These are phyloP conservation scores for Lycorma delicatula DNA, from an alignment of 1,140 invertebrate genomes.

Conservation along the genomic window DNA sequence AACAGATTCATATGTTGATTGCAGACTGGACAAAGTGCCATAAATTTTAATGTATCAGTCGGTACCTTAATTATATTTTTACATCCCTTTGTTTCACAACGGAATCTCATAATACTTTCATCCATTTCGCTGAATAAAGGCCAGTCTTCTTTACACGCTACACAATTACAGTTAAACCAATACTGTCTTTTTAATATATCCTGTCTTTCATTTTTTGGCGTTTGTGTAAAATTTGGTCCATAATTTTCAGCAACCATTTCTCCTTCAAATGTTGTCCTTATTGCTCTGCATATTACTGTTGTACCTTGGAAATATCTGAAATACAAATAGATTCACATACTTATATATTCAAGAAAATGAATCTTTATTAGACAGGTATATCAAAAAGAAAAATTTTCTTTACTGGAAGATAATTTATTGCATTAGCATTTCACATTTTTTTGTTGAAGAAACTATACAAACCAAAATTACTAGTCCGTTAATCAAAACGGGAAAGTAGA, in stretches of 20 bases:
- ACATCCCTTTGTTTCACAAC: constrained; percentile 49
- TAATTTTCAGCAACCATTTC: constrained; percentile 84
- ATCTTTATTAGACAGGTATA: not conserved
- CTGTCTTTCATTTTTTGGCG: constrained; percentile 52
- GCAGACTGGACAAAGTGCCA: constrained; percentile 59
- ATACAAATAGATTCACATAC: too few species aligned
- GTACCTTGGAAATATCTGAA: constrained; percentile 71
- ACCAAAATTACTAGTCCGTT: too few species aligned
- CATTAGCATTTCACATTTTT: too few species aligned
- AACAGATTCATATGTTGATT: constrained; percentile 61
- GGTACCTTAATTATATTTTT: constrained; percentile 51
- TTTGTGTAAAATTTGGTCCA: constrained; percentile 76
- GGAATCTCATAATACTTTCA: constrained; percentile 38
- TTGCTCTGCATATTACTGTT: constrained; percentile 66
- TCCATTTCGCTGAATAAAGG: constrained; percentile 66
- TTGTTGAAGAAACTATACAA: too few species aligned
- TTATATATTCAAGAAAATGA: not conserved
- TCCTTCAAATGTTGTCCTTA: constrained; percentile 62
- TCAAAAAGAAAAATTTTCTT: too few species aligned
- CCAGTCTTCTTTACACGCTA: constrained; percentile 74
- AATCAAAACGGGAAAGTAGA: too few species aligned
- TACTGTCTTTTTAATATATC: constrained; percentile 64
- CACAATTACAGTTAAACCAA: constrained; percentile 80
- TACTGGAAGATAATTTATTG: too few species aligned
- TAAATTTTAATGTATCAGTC: constrained; percentile 55